Evolutionary conservation across 2,888 invertebrate species (phyloP).

Genomic region (Drosophila sordidula): DNA sequence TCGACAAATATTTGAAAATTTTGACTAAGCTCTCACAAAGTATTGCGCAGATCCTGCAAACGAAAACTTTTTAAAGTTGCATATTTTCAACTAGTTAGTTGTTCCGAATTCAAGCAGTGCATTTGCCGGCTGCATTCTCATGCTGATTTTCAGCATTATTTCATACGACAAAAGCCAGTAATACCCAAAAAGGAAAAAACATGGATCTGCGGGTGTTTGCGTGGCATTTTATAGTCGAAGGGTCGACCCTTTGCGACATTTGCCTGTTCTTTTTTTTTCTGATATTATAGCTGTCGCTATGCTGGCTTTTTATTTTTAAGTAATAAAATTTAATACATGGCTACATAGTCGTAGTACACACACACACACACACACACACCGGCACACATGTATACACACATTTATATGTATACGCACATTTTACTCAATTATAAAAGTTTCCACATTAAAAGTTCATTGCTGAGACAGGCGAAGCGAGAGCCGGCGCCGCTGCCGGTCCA

Average conservation of each 20-base stretch:
- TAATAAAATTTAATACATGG: constrained; percentile 76
- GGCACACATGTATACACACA: constrained; percentile 30
- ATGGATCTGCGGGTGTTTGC: too few species aligned
- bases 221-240: constrained; percentile 22
- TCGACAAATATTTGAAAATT: too few species aligned
- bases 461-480: constrained; percentile 55
- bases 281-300: constrained; percentile 46
- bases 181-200: not conserved
- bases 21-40: too few species aligned
- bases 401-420: constrained; percentile 64
- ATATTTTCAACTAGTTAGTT: too few species aligned
- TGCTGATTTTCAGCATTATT: not conserved
- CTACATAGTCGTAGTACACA: constrained; percentile 42
- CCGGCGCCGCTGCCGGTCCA: constrained; percentile 25
- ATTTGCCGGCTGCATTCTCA: too few species aligned
- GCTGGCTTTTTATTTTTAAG: constrained; percentile 66
- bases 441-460: constrained; percentile 82
- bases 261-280: constrained; percentile 17
- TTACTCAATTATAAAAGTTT: constrained; percentile 83
- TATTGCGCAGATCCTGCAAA: too few species aligned
- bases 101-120: too few species aligned
- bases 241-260: constrained; percentile 25
- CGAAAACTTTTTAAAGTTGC: too few species aligned
- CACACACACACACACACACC: constrained; percentile 6
- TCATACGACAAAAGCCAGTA: not conserved